A percentile compares a stretch with the other conserved stretches of the same genome.
phyloP scores from a whole-genome alignment of 2,797 vertebrate genomes.

The Platyrinchus mystaceus region DNA sequence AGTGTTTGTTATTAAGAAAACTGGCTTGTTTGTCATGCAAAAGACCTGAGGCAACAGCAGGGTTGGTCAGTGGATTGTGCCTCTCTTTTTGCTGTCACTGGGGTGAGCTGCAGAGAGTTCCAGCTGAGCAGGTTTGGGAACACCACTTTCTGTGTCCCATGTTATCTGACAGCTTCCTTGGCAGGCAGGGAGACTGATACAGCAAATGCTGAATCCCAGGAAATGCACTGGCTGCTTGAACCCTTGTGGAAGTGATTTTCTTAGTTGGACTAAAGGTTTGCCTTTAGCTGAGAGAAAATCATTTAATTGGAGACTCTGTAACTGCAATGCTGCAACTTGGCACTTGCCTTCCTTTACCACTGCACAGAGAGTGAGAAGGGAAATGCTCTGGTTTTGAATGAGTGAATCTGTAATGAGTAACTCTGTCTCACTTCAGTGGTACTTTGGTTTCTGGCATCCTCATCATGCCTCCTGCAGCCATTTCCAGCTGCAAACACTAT shows the following conservation, averaged over 20 bases:
- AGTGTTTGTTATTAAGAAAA: background rate
- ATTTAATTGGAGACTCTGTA: background rate
- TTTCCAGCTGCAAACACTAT: background rate
- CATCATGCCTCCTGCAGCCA: background rate
- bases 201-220: background rate
- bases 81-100: background rate
- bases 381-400: background rate
- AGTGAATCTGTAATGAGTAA: background rate
- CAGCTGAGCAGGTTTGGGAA: background rate
- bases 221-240: background rate
- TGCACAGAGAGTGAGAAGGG: background rate
- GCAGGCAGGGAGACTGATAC: background rate
- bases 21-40: background rate
- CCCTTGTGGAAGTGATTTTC: background rate
- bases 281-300: background rate
- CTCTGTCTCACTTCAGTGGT: background rate
- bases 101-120: background rate
- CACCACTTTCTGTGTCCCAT: background rate
- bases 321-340: background rate
- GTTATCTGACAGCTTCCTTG: background rate
- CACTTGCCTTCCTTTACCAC: background rate
- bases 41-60: background rate
- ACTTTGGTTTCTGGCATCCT: background rate
- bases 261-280: background rate
- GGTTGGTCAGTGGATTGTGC: background rate